Conservation (phyloP, 2,888 invertebrate species). For the Drosophila pullipes region DNA sequence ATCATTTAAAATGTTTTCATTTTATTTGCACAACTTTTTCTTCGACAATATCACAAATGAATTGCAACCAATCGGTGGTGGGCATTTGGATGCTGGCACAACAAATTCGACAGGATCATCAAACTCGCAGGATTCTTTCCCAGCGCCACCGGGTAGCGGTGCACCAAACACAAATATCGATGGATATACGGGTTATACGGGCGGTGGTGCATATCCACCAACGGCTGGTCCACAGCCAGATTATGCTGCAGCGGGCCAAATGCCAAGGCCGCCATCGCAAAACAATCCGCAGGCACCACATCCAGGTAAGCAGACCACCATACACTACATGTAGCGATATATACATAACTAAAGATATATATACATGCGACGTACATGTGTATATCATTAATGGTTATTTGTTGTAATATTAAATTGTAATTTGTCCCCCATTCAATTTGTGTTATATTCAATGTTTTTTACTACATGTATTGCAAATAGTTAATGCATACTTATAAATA, state of each 20-base stretch:
- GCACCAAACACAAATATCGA: slow-evolving; percentile 91
- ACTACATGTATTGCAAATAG: slow-evolving; percentile 37
- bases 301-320: slow-evolving; percentile 86
- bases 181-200: slow-evolving; percentile 91
- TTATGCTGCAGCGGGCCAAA: slow-evolving; percentile 88
- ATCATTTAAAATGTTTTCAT: slow-evolving; percentile 17
- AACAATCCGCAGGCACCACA: slow-evolving; percentile 88
- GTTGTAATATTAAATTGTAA: slow-evolving; percentile 31
- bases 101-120: slow-evolving; percentile 89
- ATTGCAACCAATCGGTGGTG: slow-evolving; percentile 75
- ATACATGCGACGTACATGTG: slow-evolving; percentile 9
- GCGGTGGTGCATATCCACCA: slow-evolving; percentile 87
- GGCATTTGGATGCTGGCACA: slow-evolving; percentile 76
- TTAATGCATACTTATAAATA: slow-evolving; percentile 38
- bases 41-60: slow-evolving; percentile 5
- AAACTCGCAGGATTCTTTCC: slow-evolving; percentile 96
- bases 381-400: slow-evolving; percentile 26
- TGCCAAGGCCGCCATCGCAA: slow-evolving; percentile 90
- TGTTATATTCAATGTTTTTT: slow-evolving; percentile 29
- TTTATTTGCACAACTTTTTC: slow-evolving; percentile 9
- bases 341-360: slow-evolving; percentile 21
- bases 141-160: slow-evolving; percentile 88
- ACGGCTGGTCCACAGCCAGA: slow-evolving; percentile 87
- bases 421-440: slow-evolving; percentile 24
- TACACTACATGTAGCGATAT: not conserved